Evolutionary conservation across 1,140 invertebrate species (phyloP).

Genomic region (Drosophila tristis): DNA sequence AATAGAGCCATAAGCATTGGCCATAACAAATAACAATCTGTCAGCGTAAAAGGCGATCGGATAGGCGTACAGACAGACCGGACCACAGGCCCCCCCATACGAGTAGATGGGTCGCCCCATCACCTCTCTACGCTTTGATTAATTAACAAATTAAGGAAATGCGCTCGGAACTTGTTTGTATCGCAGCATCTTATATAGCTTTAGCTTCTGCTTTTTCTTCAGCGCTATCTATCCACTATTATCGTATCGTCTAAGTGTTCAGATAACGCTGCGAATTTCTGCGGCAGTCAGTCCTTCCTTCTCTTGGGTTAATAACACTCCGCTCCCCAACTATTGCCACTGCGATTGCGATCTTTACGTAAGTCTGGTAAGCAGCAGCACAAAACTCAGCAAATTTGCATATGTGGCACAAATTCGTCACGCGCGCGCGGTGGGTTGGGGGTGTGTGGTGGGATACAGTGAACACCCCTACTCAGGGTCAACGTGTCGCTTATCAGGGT

Average conservation of each 20-base stretch:
- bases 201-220: slow-evolving; percentile 22
- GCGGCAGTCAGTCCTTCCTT: not conserved
- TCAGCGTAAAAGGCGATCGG: slow-evolving; percentile 49
- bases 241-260: slow-evolving; percentile 46
- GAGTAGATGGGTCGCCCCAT: not conserved
- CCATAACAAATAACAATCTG: slow-evolving; percentile 64
- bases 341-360: slow-evolving; percentile 51
- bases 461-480: slow-evolving; percentile 43
- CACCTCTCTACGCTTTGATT: slow-evolving; percentile 42
- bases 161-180: slow-evolving; percentile 35
- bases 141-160: slow-evolving; percentile 61
- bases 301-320: slow-evolving; percentile 55
- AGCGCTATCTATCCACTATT: slow-evolving; percentile 36
- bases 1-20: slow-evolving; percentile 68
- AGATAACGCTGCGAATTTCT: slow-evolving; percentile 69
- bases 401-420: slow-evolving; percentile 64
- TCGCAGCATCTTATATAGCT: slow-evolving; percentile 41
- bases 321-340: slow-evolving; percentile 19
- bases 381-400: slow-evolving; percentile 55
- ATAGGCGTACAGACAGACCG: not conserved
- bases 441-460: slow-evolving; percentile 30
- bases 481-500: slow-evolving; percentile 26
- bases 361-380: slow-evolving; percentile 26
- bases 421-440: not conserved
- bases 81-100: not conserved